Evolutionary conservation across 1,140 invertebrate genomes (phyloP), one percentile per base, ranked within the genome.

Genomic region (Leptopilina clavipes): DNA sequence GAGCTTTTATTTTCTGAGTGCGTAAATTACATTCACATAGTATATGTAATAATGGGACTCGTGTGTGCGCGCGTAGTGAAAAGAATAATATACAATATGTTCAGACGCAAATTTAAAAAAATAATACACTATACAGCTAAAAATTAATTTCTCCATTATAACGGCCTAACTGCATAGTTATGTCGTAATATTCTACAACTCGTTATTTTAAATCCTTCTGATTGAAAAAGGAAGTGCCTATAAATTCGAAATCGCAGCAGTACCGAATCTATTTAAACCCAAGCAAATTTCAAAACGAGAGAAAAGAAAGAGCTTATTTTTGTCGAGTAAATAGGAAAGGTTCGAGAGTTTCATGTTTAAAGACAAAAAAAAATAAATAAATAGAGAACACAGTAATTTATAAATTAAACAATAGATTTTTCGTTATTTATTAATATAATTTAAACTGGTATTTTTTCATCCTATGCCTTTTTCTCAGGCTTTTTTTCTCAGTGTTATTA

Each of bases 91-190:
- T 54, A 54, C 17, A 54, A 79, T 76, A 76, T 72, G 75, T 76
- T 76, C 72, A 79, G 59, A 73, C 75, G 72, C 72, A 31, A 43
- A 11, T 40, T 76, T 40, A 31, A 31, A 31, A 31, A 31, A 31
- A 31, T 40, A 84, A 85, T 81, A 85, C 77, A 79, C 76, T 86
- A 82, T 82, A 87, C 78, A 79, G 71, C 74, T 84, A 84, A 65
- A 31, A 31, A 65, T 7, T 65, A 65, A 72, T 76, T 71, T 71
- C 25, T 43, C 52, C 52, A 45, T 54, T 43, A 71, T 19, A 65
- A 65, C 59, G 14, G 25, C 12, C 59, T 31, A 65, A 59, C 56
- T 25, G 19, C 56, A 59, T 19, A 59, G 19, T 59, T 25, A 59
- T 19, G 0, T 65, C 14, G 1, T 31, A 22, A 2, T 65, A 65